Evolutionary conservation across 2,113 vertebrate species (phyloP).

Genomic region (Pyxicephalus adspersus): DNA sequence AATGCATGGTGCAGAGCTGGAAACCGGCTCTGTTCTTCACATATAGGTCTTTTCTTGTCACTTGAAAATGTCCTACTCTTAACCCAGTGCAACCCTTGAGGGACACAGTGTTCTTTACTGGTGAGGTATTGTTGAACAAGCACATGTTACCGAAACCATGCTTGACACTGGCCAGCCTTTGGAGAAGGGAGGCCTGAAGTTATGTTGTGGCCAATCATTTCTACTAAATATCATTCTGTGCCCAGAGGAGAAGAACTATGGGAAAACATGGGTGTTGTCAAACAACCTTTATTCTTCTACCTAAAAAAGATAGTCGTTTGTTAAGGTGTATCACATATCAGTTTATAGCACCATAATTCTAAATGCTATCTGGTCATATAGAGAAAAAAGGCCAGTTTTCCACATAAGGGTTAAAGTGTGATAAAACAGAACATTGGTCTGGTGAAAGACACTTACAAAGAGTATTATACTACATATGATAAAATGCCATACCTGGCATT

Average conservation of each 20-base stretch:
- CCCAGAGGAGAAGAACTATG: conserved; percentile 61
- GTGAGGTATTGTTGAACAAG: conserved; percentile 65
- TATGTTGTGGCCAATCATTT: conserved; percentile 64
- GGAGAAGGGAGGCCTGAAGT: conserved; percentile 64
- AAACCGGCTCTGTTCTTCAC: conserved; percentile 52
- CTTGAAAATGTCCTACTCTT: conserved; percentile 66
- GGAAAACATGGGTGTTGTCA: conserved; percentile 47
- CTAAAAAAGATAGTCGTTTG: neutral
- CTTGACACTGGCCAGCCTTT: conserved; percentile 65
- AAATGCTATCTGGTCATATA: no score
- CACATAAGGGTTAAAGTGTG: no score
- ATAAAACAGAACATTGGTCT: no score
- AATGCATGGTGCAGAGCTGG: conserved; percentile 47
- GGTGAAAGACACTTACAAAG: no score
- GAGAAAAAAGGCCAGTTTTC: no score
- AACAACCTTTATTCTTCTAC: conserved; percentile 5
- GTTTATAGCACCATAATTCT: no score
- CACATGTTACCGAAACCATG: conserved; percentile 63
- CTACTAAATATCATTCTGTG: conserved; percentile 63
- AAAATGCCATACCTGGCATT: no score
- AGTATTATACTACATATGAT: no score
- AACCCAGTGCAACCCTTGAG: conserved; percentile 61
- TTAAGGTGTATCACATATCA: neutral
- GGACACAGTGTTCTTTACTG: conserved; percentile 62
- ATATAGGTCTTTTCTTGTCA: conserved; percentile 60